Percentiles rank a stretch among this genome's conserved stretches.
These are phyloP conservation scores for Felis chaus DNA, from an alignment of 2,113 vertebrate species.

Conservation along the genomic window DNA sequence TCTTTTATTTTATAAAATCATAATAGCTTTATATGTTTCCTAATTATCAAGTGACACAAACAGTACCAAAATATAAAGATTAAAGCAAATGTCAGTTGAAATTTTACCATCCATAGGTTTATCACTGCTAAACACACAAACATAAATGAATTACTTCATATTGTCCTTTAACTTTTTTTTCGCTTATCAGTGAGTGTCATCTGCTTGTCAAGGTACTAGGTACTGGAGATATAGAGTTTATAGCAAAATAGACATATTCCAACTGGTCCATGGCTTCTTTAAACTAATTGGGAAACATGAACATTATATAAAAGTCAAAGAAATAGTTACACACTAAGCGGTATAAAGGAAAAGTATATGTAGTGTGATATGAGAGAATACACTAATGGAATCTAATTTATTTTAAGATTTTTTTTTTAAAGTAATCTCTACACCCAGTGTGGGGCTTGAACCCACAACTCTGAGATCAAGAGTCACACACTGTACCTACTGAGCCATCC, in stretches of 20 bases:
- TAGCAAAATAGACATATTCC: not conserved
- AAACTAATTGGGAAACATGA: not conserved
- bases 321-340: not conserved
- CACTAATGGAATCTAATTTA: not conserved
- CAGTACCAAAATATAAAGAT: not conserved
- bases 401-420: not conserved
- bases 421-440: not conserved
- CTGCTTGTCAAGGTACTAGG: not conserved
- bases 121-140: not conserved
- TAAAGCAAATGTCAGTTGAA: not conserved
- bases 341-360: not conserved
- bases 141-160: not conserved
- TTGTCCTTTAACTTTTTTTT: not conserved
- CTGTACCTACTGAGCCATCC: not conserved
- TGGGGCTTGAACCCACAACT: not conserved
- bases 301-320: not conserved
- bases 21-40: not conserved
- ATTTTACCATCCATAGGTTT: not conserved
- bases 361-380: not conserved
- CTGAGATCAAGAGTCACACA: not conserved
- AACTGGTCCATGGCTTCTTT: not conserved
- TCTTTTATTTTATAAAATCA: not conserved
- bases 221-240: not conserved
- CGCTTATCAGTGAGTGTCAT: not conserved
- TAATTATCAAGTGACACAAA: not conserved